Evolutionary conservation across 2,797 vertebrate genomes (phyloP).

Genomic region (Psittacula derbiana): DNA sequence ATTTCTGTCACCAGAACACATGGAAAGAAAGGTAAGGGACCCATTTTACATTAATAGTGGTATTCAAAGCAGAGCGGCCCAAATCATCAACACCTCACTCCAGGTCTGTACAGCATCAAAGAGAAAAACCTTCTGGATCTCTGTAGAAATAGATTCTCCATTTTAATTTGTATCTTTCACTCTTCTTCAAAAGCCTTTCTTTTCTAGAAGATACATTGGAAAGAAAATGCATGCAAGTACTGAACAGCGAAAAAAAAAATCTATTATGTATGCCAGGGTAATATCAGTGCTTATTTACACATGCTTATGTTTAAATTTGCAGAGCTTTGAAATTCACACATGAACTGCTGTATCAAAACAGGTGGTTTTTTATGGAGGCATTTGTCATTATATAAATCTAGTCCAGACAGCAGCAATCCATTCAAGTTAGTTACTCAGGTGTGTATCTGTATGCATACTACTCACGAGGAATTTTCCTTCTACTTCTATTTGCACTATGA

Average conservation of each 20-base stretch:
- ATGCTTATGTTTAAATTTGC: neutral
- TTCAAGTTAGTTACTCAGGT: neutral
- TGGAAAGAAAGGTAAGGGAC: neutral
- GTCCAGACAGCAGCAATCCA: constrained; percentile 1
- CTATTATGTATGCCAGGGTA: neutral
- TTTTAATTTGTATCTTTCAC: neutral
- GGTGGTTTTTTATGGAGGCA: neutral
- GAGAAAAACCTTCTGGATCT: neutral
- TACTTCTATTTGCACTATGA: neutral
- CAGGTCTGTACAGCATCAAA: neutral
- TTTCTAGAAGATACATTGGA: too few relatives aligned
- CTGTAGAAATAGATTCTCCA: neutral
- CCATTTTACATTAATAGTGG: neutral
- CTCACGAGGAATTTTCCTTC: neutral
- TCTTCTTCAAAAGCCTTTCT: neutral
- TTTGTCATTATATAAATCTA: neutral
- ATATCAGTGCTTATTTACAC: constrained; percentile 40
- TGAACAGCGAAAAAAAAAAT: neutral
- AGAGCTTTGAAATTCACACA: constrained; percentile 11
- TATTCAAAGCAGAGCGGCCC: neutral
- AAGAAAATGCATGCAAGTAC: too few relatives aligned
- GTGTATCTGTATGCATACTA: neutral
- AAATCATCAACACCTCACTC: neutral
- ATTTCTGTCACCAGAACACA: neutral
- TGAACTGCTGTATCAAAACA: neutral